Conservation (phyloP, 2,888 invertebrate species). For the Ellobium chinense region DNA sequence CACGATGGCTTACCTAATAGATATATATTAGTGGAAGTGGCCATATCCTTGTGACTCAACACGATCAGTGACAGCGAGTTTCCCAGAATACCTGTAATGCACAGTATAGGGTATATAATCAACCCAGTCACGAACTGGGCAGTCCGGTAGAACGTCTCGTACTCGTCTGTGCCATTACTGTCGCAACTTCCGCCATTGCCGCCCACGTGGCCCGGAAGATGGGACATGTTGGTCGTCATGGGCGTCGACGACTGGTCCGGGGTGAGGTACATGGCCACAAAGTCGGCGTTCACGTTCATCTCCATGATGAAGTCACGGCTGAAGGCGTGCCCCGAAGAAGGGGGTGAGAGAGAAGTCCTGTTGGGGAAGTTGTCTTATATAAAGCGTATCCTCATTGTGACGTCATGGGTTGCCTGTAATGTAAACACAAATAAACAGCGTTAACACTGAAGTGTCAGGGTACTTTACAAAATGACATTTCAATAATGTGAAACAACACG, state of each 20-base stretch:
- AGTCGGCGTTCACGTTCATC: conserved; percentile 22
- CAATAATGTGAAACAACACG: no score
- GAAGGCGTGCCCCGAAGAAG: no score
- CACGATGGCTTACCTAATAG: conserved; percentile 50
- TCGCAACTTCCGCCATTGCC: conserved; percentile 14
- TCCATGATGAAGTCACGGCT: no score
- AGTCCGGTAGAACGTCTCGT: conserved; percentile 65
- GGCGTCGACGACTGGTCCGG: neutral
- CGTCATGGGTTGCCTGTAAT: no score
- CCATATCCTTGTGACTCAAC: conserved; percentile 67
- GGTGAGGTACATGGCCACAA: neutral
- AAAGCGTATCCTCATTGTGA: no score
- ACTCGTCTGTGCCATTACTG: conserved; percentile 44
- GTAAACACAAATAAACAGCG: no score
- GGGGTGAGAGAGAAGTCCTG: no score
- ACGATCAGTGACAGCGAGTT: conserved; percentile 71
- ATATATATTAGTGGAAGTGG: conserved; percentile 73
- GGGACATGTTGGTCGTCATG: neutral
- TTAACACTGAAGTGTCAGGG: no score
- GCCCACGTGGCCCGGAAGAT: neutral
- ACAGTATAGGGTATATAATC: conserved; percentile 71
- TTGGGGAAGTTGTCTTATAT: no score
- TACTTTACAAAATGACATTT: no score
- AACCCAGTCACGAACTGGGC: conserved; percentile 71
- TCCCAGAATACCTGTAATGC: conserved; percentile 68